Evolutionary conservation across 2,797 vertebrate genomes (phyloP).

Genomic region (Galagoides demidoff): DNA sequence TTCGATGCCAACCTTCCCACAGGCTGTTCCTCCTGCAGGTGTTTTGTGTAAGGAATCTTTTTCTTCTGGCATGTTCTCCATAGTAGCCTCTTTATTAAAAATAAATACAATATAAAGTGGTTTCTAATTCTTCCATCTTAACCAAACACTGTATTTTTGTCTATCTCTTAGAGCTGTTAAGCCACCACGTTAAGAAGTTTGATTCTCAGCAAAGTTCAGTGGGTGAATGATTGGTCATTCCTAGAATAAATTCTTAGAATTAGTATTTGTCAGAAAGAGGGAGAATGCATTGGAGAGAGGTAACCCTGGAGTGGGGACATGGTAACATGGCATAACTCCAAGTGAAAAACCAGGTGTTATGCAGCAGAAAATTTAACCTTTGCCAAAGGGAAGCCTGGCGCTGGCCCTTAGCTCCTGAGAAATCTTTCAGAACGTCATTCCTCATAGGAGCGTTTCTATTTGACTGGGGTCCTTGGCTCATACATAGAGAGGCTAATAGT

Average conservation of each 20-base stretch:
- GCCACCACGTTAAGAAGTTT: not conserved
- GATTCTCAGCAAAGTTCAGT: not conserved
- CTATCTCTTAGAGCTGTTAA: no score
- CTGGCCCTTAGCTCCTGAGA: not conserved
- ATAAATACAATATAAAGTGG: not conserved
- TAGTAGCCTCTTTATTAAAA: not conserved
- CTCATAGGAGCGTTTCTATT: not conserved
- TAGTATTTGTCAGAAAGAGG: not conserved
- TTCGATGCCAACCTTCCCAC: not conserved
- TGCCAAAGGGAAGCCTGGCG: not conserved
- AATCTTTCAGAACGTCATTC: no score
- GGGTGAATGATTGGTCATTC: not conserved
- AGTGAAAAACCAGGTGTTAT: not conserved
- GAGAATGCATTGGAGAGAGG: not conserved
- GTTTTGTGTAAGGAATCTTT: not conserved
- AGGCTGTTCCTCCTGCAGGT: not conserved
- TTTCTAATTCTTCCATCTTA: not conserved
- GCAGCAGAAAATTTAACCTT: not conserved
- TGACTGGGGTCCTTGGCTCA: not conserved
- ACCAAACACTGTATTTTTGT: not conserved
- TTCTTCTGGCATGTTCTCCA: not conserved
- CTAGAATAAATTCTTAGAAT: not conserved
- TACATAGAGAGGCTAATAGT: no score
- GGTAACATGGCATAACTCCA: not conserved
- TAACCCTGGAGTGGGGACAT: not conserved